Base-by-base conservation (phyloP, 2,797 vertebrate species). In the Poeciliopsis paucimaculata region DNA sequence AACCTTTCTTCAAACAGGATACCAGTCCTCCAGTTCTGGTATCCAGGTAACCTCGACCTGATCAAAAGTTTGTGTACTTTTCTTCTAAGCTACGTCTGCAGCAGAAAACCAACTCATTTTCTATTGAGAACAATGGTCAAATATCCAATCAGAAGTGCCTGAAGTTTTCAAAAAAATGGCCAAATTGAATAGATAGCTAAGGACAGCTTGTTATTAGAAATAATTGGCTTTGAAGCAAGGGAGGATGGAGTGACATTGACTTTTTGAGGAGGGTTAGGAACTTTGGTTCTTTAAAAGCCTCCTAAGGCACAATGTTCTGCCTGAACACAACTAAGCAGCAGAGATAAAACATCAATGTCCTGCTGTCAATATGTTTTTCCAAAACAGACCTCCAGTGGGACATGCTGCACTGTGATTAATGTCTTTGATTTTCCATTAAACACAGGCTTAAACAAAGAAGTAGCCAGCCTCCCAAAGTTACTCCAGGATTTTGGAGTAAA, bases 341-440 rank as follows among this genome's bases (percentile, higher is more conserved):
- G 81, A 84, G 46, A 36, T 66, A 11, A 60, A 73, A 47, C 64
- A 72, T 86, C 77, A 31, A 28, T 64, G 53, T 60, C 23, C 51
- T 80, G 66, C 31, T 78, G 84, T 92, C 86, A 28, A 88, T 92
- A 82, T 15, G 28, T 85, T 82, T 92, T 91, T 91, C 81, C 87
- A 84, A 73, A 86, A 82, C 78, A 71, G 46, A 31, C 9, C 53
- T 55, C 23, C 71, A 60, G 43, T 47, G 72, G n/a, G 77, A 10
- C 60, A 16, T 62, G 85, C 46, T 62, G 53, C n/a, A n/a, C 15
- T 79, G 81, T 73, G 66, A 77, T 76, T 78, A 28, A 70, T 86
- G 78, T 53, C 86, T 80, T 79, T 82, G 74, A 60, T 76, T 51
- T 92, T 90, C 88, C 86, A 4, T 16, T 13, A 39, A 31, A 31